Percentiles rank a stretch among this genome's conserved stretches.
phyloP scores from a whole-genome alignment of 2,113 vertebrate genomes.

The Peromyscus maniculatus region DNA sequence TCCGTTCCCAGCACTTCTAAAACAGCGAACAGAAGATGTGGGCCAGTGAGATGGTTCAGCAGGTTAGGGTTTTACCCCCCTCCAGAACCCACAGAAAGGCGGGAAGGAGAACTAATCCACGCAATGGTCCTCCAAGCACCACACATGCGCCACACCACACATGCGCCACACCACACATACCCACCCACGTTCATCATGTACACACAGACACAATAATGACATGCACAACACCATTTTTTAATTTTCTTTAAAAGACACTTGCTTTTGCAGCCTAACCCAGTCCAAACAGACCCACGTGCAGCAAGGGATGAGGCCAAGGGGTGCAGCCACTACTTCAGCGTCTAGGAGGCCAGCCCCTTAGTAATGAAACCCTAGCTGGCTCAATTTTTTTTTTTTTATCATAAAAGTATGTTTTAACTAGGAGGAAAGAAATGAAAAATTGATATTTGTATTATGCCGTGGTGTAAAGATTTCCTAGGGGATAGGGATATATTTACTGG shows the following conservation, averaged over 20 bases:
- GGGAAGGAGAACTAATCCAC: neutral
- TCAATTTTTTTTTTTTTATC: neutral
- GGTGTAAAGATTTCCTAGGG: constrained; percentile 38
- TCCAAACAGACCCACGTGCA: neutral
- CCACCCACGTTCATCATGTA: neutral
- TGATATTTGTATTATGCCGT: neutral
- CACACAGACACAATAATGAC: neutral
- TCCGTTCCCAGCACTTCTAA: neutral
- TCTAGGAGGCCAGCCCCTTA: neutral
- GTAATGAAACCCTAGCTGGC: neutral
- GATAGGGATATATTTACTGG: neutral
- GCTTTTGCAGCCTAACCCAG: neutral
- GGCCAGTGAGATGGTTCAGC: neutral
- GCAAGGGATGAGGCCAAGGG: neutral
- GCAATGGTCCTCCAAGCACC: neutral
- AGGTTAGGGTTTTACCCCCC: no score
- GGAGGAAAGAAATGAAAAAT: neutral
- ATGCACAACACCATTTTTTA: neutral
- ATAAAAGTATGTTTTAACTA: neutral
- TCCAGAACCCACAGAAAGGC: neutral
- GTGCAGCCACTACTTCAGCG: neutral
- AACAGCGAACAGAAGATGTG: neutral
- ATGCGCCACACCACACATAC: neutral
- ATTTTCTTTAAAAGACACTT: neutral
- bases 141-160: neutral